Evolutionary conservation across 2,113 vertebrate genomes (phyloP).

Genomic region (Mugil cephalus): DNA sequence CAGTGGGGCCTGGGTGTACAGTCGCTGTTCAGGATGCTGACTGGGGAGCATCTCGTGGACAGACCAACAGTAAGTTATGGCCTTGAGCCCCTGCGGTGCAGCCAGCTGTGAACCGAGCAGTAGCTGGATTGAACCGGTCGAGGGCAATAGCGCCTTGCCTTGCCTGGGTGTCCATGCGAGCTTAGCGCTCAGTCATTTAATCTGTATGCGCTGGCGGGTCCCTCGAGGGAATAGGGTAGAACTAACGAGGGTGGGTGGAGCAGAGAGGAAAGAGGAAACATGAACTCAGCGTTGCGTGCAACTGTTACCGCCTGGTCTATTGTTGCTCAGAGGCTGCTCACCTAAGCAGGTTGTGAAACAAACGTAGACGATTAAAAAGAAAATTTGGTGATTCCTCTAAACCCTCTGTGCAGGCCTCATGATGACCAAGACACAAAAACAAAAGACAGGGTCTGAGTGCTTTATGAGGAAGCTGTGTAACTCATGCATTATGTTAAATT

Average conservation of each 20-base stretch:
- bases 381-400: background rate
- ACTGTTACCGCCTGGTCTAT: slow-evolving; percentile 3
- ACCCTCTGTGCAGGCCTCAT: background rate
- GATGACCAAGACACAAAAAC: slow-evolving; percentile 4
- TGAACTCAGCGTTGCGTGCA: slow-evolving; percentile 50
- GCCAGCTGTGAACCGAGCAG: slow-evolving; percentile 32
- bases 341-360: slow-evolving; percentile 36
- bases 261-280: slow-evolving; percentile 58
- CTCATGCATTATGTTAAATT: background rate
- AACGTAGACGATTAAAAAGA: slow-evolving; percentile 8
- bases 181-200: slow-evolving; percentile 70
- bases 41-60: slow-evolving; percentile 34
- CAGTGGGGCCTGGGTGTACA: slow-evolving; percentile 1
- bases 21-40: slow-evolving; percentile 20
- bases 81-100: slow-evolving; percentile 17
- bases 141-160: slow-evolving; percentile 51
- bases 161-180: slow-evolving; percentile 43
- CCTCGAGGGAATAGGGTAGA: slow-evolving; percentile 6
- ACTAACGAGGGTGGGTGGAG: background rate
- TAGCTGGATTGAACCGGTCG: slow-evolving; percentile 74
- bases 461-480: background rate
- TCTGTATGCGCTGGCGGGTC: slow-evolving; percentile 55
- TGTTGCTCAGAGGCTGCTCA: slow-evolving; percentile 20
- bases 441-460: background rate
- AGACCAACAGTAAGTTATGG: slow-evolving; percentile 30